phyloP scores from a whole-genome alignment of 1,140 invertebrate species.

The Phenacoccus solenopsis region DNA sequence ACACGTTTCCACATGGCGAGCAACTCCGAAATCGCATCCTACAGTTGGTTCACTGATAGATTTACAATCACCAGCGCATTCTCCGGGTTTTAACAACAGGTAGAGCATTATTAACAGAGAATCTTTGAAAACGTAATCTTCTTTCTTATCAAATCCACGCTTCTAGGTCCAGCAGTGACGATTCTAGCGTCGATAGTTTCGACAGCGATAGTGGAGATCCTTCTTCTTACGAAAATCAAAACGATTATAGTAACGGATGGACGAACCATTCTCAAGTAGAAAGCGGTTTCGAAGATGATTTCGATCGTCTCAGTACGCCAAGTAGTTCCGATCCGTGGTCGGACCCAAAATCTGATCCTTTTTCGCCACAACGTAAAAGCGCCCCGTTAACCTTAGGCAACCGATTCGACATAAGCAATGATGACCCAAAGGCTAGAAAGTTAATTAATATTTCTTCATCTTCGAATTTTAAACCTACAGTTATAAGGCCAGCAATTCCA shows the following conservation, averaged over 20 bases:
- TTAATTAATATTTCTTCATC: slow-evolving; percentile 4
- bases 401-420: slow-evolving; percentile 22
- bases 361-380: slow-evolving; percentile 18
- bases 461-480: slow-evolving; percentile 20
- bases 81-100: slow-evolving; percentile 52
- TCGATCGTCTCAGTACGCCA: slow-evolving; percentile 41
- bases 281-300: slow-evolving; percentile 63
- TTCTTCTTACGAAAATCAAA: slow-evolving; percentile 5
- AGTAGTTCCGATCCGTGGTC: slow-evolving; percentile 24
- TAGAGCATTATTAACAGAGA: not conserved
- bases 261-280: slow-evolving; percentile 48
- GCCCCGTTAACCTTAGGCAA: slow-evolving; percentile 4
- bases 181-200: slow-evolving; percentile 56
- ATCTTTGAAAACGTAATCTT: not conserved
- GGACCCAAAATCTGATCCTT: slow-evolving; percentile 22
- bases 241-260: slow-evolving; percentile 10
- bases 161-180: slow-evolving; percentile 56
- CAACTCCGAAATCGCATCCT: slow-evolving; percentile 23
- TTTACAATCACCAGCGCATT: slow-evolving; percentile 51
- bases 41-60: slow-evolving; percentile 39
- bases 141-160: not conserved
- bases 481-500: slow-evolving; percentile 19
- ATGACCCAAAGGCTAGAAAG: slow-evolving; percentile 21
- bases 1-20: slow-evolving; percentile 16
- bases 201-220: slow-evolving; percentile 50